Evolutionary conservation across 1,140 invertebrate genomes (phyloP), one percentile per base, ranked within the genome.

Genomic region (Lutraria rhynchaena): DNA sequence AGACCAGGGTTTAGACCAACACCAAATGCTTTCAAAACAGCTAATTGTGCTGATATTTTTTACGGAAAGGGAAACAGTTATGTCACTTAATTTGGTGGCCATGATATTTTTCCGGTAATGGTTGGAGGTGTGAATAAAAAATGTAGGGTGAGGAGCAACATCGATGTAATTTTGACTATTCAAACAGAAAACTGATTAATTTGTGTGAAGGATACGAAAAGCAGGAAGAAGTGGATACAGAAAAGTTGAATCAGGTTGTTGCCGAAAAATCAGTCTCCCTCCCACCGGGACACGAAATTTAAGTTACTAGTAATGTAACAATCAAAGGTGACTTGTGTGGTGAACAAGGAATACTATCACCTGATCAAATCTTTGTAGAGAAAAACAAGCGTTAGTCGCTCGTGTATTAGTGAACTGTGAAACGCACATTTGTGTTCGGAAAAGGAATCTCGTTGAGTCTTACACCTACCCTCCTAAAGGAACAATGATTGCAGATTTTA

Each of bases 51-150:
- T n/a, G 58, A 22, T n/a, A 51, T 13, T 78, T 7, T 11, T 22
- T 0, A 74, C 67, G 51, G 19, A 77, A 27, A 74, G 81, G 5
- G 58, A 60, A 33, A 49, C 58, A 2, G 1, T 49, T 17, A 35
- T 83, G 17, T 1, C 31, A 29, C 7, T 80, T 1, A 74, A 44
- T 83, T 83, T 41, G 33, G 51, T 37, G 83, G 67, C 24, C 17
- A 19, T 1, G 83, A 73, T 29, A 57, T 71, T n/a, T 73, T 75
- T 70, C 63, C 53, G 41, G 73, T 84, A 17, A 70, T 84, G 22
- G 77, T 84, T 49, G 83, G 77, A 37, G 77, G 73, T 41, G 73
- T 84, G 15, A 58, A 13, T 33, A 60, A 22, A 84, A 84, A 31
- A 35, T 81, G 22, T 51, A 63, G 9, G 61, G 61, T 51, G 70